phyloP scores from a whole-genome alignment of 1,140 invertebrate genomes.

The Centruroides sculpturatus region DNA sequence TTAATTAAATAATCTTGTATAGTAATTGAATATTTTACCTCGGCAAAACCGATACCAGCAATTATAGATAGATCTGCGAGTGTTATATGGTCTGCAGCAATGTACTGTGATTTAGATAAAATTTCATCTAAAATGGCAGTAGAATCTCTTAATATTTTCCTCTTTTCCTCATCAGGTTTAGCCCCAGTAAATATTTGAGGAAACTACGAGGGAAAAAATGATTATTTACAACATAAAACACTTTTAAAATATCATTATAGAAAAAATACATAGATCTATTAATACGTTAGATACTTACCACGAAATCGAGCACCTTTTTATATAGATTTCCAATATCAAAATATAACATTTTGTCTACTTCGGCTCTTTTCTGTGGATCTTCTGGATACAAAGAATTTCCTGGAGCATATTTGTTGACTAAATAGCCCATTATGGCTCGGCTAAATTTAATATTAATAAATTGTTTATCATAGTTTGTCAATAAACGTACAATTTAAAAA shows the following conservation, averaged over 20 bases:
- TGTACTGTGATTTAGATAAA: conserved; percentile 25
- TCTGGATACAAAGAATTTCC: conserved; percentile 51
- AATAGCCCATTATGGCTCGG: conserved; percentile 54
- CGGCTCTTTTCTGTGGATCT: conserved; percentile 45
- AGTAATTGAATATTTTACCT: background rate
- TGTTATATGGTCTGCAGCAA: conserved; percentile 39
- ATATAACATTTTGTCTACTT: conserved; percentile 54
- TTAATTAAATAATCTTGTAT: too few species aligned
- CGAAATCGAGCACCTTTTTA: conserved; percentile 44
- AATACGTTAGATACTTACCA: conserved; percentile 32
- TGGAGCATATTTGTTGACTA: conserved; percentile 52
- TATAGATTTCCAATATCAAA: conserved; percentile 54
- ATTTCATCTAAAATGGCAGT: conserved; percentile 28
- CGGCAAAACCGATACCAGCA: conserved; percentile 15
- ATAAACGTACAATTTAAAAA: too few species aligned
- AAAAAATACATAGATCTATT: background rate
- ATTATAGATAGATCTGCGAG: conserved; percentile 41
- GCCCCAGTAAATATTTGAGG: conserved; percentile 19
- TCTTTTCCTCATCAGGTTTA: conserved; percentile 17
- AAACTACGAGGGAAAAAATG: conserved; percentile 36
- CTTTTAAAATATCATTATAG: background rate
- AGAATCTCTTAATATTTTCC: conserved; percentile 24
- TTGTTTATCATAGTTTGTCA: too few species aligned
- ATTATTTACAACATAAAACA: conserved; percentile 5
- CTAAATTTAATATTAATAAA: conserved; percentile 18